Evolutionary conservation across 2,888 invertebrate genomes (phyloP).

Genomic region (Zygogramma bicolorata): DNA sequence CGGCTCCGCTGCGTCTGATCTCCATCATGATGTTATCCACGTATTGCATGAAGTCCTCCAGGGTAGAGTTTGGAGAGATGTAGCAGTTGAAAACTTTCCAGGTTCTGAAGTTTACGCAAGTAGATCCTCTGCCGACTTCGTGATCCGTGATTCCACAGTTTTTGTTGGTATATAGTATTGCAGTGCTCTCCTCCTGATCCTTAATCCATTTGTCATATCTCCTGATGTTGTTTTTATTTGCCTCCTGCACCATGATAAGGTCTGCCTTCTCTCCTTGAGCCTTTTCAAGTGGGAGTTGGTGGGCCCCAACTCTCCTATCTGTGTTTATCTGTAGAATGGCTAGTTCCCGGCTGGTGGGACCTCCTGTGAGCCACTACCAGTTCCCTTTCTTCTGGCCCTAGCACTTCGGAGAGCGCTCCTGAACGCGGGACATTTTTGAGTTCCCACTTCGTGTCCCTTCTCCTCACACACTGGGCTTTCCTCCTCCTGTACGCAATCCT

Average conservation of each 20-base stretch:
- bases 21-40: background rate
- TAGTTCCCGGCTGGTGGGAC: background rate
- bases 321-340: background rate
- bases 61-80: background rate
- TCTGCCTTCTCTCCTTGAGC: background rate
- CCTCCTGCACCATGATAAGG: background rate
- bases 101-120: background rate
- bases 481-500: background rate
- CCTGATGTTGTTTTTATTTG: background rate
- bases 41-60: background rate
- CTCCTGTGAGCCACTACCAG: background rate
- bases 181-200: background rate
- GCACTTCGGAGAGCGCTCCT: background rate
- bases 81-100: background rate
- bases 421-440: background rate
- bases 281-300: background rate
- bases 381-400: background rate
- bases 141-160: background rate
- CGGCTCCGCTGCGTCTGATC: background rate
- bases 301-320: background rate
- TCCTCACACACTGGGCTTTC: background rate
- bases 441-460: background rate
- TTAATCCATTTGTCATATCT: background rate
- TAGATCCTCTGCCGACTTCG: background rate
- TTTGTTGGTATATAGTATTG: background rate